Conservation (phyloP, 2,888 invertebrate genomes). For the Ormyrus rosae region DNA sequence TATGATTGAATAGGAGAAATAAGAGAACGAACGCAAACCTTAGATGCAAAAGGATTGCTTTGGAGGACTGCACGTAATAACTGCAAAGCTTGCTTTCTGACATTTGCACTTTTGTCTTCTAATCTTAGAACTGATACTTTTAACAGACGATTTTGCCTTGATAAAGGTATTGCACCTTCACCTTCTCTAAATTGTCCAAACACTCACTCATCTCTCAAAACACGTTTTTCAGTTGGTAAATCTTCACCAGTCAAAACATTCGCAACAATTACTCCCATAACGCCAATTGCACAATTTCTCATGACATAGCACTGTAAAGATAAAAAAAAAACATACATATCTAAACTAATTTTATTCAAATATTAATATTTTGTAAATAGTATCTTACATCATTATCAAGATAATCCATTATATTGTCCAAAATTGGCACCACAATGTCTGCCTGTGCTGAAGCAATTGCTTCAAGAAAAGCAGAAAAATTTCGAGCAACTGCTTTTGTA, state of each 20-base stretch:
- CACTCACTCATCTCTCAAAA: constrained; percentile 84
- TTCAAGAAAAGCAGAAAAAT: no score
- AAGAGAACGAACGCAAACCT: constrained; percentile 73
- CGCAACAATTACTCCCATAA: constrained; percentile 88
- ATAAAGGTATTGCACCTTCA: constrained; percentile 87
- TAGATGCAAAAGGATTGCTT: constrained; percentile 90
- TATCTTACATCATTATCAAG: no score
- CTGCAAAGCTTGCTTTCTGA: constrained; percentile 90
- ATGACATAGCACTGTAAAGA: no score
- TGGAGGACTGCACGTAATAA: constrained; percentile 87
- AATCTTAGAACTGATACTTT: constrained; percentile 84
- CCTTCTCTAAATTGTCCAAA: constrained; percentile 85
- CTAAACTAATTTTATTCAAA: no score
- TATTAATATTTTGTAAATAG: no score
- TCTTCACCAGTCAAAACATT: constrained; percentile 85
- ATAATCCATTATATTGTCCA: no score
- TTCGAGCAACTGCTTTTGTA: constrained; percentile 77
- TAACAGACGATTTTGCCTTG: constrained; percentile 82
- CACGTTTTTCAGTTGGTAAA: constrained; percentile 81
- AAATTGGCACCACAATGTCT: no score
- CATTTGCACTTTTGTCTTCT: constrained; percentile 88
- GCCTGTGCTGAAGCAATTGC: no score
- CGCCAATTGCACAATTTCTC: constrained; percentile 79
- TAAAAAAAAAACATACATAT: no score
- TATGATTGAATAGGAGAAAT: no score